Percentiles rank a stretch among this genome's conserved stretches.
Evolutionary conservation across 2,888 invertebrate genomes (phyloP).

Genomic region (Nomada ferruginata): DNA sequence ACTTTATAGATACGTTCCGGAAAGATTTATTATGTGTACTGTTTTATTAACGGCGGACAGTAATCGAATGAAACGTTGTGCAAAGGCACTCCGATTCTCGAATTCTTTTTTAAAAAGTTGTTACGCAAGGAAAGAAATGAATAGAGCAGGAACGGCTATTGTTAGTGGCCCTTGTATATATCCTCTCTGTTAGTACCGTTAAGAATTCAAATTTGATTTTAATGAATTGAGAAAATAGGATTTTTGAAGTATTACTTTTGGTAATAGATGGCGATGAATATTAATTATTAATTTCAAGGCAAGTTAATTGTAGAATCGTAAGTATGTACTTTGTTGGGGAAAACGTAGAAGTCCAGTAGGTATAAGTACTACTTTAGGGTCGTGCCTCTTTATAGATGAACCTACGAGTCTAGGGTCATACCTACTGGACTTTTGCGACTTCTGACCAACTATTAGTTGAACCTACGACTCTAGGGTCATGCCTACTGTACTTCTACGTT

Average conservation of each 20-base stretch:
- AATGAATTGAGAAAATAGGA: neutral
- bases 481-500: no score
- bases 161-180: neutral
- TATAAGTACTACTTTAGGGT: no score
- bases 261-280: no score
- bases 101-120: constrained; percentile 18
- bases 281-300: no score
- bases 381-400: no score
- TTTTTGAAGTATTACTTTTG: neutral
- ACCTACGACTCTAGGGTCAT: no score
- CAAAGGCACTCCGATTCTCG: constrained; percentile 18
- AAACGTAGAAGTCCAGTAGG: no score
- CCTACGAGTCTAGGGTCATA: no score
- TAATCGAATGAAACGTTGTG: neutral
- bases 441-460: no score
- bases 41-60: neutral
- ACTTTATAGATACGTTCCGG: neutral
- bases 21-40: neutral
- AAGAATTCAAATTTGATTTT: neutral
- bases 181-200: no score
- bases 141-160: neutral
- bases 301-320: neutral
- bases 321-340: neutral
- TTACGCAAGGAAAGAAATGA: constrained; percentile 21
- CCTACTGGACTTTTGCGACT: no score